Evolutionary conservation across 1,140 invertebrate genomes (phyloP).

Genomic region (Sesamia nonagrioides): DNA sequence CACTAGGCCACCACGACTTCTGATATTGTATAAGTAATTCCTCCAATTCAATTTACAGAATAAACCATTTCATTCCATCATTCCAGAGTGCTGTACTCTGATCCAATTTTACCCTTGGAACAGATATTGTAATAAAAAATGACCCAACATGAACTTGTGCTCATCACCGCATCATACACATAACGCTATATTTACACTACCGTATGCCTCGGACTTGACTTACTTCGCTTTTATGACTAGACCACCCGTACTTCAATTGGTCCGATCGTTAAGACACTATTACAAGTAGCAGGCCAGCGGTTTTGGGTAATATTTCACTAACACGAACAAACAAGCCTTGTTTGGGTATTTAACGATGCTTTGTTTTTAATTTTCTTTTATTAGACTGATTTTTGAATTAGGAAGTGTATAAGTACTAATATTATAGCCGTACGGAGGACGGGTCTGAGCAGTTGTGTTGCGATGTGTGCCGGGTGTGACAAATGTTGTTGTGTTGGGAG

Average conservation of each 20-base stretch:
- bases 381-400: background rate
- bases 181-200: conserved; percentile 57
- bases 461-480: too few species aligned
- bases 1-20: too few species aligned
- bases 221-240: conserved; percentile 58
- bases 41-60: too few species aligned
- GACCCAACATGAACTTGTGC: conserved; percentile 14
- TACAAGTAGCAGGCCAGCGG: conserved; percentile 56
- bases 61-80: too few species aligned
- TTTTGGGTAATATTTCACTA: conserved; percentile 59
- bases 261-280: conserved; percentile 65
- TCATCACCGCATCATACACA: conserved; percentile 30
- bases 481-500: too few species aligned
- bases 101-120: background rate
- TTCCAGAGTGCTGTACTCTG: too few species aligned
- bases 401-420: background rate
- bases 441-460: too few species aligned
- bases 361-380: conserved; percentile 34
- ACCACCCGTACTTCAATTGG: conserved; percentile 73
- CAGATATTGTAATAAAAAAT: background rate
- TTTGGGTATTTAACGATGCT: conserved; percentile 12
- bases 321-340: conserved; percentile 41
- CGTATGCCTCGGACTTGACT: conserved; percentile 50
- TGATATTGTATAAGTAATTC: too few species aligned
- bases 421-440: too few species aligned